Conservation (phyloP, 2,113 vertebrate genomes). For the Gnathonemus longibarbis region DNA sequence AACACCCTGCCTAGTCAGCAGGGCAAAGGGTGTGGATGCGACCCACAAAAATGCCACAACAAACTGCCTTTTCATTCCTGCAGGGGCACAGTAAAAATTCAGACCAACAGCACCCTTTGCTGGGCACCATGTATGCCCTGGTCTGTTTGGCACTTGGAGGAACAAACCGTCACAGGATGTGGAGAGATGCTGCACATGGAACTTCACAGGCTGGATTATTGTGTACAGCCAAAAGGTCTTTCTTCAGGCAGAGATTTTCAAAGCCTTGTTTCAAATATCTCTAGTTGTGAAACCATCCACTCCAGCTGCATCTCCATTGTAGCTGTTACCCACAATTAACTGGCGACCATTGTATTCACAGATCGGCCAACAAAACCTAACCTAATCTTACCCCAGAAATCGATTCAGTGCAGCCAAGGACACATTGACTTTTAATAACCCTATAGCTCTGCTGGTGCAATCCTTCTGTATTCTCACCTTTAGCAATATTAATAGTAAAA, state of each 20-base stretch:
- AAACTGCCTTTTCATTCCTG: neutral
- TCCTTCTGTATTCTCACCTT: neutral
- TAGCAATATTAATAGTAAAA: neutral
- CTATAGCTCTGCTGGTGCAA: neutral
- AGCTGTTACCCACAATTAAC: neutral
- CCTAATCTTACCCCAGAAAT: neutral
- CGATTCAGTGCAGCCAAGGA: neutral
- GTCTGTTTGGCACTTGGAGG: neutral
- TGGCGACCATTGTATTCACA: neutral
- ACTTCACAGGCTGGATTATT: neutral
- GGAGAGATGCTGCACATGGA: neutral
- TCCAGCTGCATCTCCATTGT: neutral
- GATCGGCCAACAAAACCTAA: neutral
- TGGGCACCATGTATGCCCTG: neutral
- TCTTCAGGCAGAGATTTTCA: neutral
- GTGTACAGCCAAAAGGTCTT: neutral
- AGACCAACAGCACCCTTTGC: neutral
- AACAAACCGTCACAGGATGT: neutral
- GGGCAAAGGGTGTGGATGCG: neutral
- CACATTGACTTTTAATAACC: neutral
- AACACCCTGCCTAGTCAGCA: neutral
- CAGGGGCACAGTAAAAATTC: neutral
- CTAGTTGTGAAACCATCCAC: neutral
- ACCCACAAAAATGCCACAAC: conserved; percentile 1
- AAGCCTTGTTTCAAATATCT: neutral